A percentile compares a stretch with the other conserved stretches of the same genome.
These are phyloP conservation scores for Ptychochromis oligacanthus DNA, from an alignment of 2,113 vertebrate species.

Conservation along the genomic window DNA sequence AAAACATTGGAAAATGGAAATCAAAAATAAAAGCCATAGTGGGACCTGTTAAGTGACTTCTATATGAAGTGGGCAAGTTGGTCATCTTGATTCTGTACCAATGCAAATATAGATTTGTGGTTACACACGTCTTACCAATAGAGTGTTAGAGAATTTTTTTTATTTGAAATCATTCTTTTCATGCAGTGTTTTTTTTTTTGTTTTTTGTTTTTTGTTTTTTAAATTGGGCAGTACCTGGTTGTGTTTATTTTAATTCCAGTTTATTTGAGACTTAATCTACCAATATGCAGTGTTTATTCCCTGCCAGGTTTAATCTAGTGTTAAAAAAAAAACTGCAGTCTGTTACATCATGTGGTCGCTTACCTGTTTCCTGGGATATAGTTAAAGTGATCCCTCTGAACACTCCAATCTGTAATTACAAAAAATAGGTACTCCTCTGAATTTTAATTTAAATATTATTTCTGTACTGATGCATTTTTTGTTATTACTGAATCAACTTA, in stretches of 20 bases:
- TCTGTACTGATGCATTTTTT: fast-evolving
- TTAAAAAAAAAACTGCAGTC: not conserved
- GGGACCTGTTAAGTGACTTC: no score
- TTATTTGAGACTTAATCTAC: no score
- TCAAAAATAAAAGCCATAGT: not conserved
- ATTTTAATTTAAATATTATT: not conserved
- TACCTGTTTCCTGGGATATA: slow-evolving; percentile 27
- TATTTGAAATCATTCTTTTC: not conserved
- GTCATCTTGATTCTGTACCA: not conserved
- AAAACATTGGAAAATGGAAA: no score
- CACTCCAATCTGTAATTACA: slow-evolving; percentile 28
- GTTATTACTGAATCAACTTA: not conserved
- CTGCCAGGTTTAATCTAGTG: not conserved
- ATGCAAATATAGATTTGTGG: not conserved
- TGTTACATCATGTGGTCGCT: slow-evolving; percentile 4
- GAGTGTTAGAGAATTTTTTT: not conserved
- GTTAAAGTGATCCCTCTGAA: not conserved
- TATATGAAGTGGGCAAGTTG: not conserved
- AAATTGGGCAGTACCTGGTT: not conserved
- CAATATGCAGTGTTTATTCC: not conserved
- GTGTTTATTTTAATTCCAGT: no score
- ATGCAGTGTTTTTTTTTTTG: not conserved
- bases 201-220: no score
- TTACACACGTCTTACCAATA: not conserved
- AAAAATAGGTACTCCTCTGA: not conserved